Evolutionary conservation across 2,888 invertebrate genomes (phyloP).

Genomic region (Opisthograptis luteolata): DNA sequence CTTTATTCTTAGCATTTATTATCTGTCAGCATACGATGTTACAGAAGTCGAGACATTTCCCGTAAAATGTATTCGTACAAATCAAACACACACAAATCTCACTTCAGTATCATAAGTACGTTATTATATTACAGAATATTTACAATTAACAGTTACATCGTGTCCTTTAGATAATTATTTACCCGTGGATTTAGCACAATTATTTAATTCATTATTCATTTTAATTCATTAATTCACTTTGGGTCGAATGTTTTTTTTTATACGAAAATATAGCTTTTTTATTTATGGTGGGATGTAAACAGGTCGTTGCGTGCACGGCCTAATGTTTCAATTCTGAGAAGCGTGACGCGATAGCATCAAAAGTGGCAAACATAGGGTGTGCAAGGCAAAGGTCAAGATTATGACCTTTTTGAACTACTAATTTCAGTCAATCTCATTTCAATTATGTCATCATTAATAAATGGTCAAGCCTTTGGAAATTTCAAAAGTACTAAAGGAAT

Average conservation of each 20-base stretch:
- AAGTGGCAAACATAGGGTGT: background rate
- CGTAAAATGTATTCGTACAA: slow-evolving; percentile 60
- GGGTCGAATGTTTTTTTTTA: slow-evolving; percentile 45
- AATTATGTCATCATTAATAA: too few species aligned
- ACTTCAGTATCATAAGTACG: slow-evolving; percentile 50
- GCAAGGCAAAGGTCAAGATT: slow-evolving; percentile 7
- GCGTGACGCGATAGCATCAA: background rate
- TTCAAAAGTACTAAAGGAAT: too few species aligned
- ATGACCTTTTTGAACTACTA: background rate
- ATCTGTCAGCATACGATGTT: background rate
- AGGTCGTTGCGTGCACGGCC: background rate
- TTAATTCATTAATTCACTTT: slow-evolving; percentile 42
- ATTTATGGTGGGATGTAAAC: background rate
- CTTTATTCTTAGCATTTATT: background rate
- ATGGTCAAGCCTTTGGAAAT: too few species aligned
- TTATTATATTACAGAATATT: slow-evolving; percentile 74
- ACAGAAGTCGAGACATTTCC: slow-evolving; percentile 28
- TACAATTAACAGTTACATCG: slow-evolving; percentile 57
- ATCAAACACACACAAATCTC: slow-evolving; percentile 62
- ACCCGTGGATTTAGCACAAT: slow-evolving; percentile 65
- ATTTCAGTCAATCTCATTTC: background rate
- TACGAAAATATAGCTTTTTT: slow-evolving; percentile 38
- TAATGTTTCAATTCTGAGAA: slow-evolving; percentile 2
- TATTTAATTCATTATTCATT: slow-evolving; percentile 43
- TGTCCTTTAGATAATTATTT: slow-evolving; percentile 51